Percentiles rank a stretch among this genome's conserved stretches.
These are phyloP conservation scores for Bombus vancouverensis DNA, from an alignment of 1,140 invertebrate species.

Conservation along the genomic window DNA sequence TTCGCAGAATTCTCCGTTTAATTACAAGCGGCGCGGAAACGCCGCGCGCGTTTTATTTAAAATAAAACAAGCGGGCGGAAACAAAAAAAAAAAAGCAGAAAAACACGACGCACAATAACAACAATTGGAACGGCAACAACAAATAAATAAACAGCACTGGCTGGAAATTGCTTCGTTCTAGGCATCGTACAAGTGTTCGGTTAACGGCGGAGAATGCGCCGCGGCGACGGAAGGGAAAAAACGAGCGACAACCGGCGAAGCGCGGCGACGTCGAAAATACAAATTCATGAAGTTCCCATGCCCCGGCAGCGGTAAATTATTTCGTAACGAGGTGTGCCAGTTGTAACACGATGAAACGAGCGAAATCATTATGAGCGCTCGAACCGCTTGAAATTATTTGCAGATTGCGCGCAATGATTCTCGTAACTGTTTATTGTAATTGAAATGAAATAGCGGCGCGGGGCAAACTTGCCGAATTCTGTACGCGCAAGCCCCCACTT, in stretches of 20 bases:
- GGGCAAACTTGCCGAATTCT: conserved; percentile 4
- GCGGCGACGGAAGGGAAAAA: not conserved
- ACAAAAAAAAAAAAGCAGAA: not conserved
- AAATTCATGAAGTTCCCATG: conserved; percentile 33
- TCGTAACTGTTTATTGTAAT: conserved; percentile 39
- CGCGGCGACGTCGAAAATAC: conserved; percentile 14
- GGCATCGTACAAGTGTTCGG: not conserved
- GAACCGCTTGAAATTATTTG: conserved; percentile 35
- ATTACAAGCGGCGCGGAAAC: conserved; percentile 37
- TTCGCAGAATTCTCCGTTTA: conserved; percentile 36
- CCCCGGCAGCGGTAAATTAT: conserved; percentile 11
- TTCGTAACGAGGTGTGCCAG: conserved; percentile 23
- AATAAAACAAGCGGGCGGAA: conserved; percentile 3
- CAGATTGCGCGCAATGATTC: conserved; percentile 14
- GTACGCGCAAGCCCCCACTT: too few species aligned
- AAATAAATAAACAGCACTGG: conserved; percentile 7
- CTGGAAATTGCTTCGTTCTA: conserved; percentile 18
- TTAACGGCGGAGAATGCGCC: not conserved
- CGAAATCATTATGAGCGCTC: conserved; percentile 37
- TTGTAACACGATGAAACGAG: conserved; percentile 32
- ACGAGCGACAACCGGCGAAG: not conserved
- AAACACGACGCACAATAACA: not conserved
- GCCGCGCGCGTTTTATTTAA: conserved; percentile 4
- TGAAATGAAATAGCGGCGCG: conserved; percentile 32
- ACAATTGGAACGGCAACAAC: not conserved